Conservation (phyloP, 1,140 invertebrate species). For the Tetramorium simillimum region DNA sequence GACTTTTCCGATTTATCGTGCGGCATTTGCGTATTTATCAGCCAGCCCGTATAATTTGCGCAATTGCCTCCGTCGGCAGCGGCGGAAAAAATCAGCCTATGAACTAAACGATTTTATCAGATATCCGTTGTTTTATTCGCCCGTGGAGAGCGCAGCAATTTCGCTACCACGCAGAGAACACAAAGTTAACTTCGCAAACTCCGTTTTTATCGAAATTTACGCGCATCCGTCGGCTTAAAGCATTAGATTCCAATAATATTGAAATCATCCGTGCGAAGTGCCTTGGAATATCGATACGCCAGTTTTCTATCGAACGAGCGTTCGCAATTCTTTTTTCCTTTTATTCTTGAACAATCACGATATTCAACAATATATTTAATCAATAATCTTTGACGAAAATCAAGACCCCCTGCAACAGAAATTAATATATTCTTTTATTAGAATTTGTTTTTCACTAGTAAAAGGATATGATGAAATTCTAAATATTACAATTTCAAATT, state of each 20-base stretch:
- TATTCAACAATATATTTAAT: conserved; percentile 16
- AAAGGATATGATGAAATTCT: not conserved
- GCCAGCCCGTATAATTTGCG: conserved; percentile 34
- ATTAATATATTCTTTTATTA: not conserved
- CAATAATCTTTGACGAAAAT: not conserved
- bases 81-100: conserved; percentile 6
- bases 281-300: conserved; percentile 33
- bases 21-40: conserved; percentile 51
- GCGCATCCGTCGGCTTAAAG: conserved; percentile 40
- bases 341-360: not conserved
- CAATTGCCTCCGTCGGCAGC: conserved; percentile 34
- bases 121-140: conserved; percentile 53
- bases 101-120: conserved; percentile 53
- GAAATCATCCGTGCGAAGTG: conserved; percentile 40
- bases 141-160: conserved; percentile 23
- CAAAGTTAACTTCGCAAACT: conserved; percentile 54
- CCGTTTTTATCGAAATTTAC: conserved; percentile 57
- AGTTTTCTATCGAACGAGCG: conserved; percentile 5
- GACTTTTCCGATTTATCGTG: conserved; percentile 48
- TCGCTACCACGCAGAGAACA: conserved; percentile 25
- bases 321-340: not conserved
- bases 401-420: not conserved
- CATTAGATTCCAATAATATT: conserved; percentile 60
- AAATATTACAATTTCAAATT: conserved; percentile 4
- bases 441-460: not conserved